Percentiles rank a stretch among this genome's conserved stretches.
Evolutionary conservation across 2,113 vertebrate species (phyloP).

Genomic region (Nettapus auritus): DNA sequence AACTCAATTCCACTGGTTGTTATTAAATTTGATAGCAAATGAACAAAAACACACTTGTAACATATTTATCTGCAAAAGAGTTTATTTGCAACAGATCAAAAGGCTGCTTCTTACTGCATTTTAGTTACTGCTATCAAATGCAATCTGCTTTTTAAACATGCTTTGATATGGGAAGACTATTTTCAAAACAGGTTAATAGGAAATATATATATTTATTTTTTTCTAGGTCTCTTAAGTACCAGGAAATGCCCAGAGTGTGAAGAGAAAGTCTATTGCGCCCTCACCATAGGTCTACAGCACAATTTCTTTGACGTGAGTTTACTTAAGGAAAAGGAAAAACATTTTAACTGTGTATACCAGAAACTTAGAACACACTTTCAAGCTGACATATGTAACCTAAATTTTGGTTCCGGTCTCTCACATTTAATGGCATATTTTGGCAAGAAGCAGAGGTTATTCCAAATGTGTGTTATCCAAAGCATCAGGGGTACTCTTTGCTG

Average conservation of each 20-base stretch:
- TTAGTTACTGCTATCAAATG: constrained; percentile 74
- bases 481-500: fast-evolving
- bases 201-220: not conserved
- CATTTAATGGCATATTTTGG: not conserved
- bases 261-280: not conserved
- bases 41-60: constrained; percentile 78
- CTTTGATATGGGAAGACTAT: constrained; percentile 69
- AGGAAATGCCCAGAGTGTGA: not conserved
- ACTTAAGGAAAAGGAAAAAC: not conserved
- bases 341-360: not conserved
- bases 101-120: constrained; percentile 73
- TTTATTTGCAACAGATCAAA: constrained; percentile 78
- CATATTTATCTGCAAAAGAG: constrained; percentile 75
- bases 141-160: constrained; percentile 65
- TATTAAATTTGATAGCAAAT: constrained; percentile 75
- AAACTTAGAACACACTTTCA: not conserved
- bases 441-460: not conserved
- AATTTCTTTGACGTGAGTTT: not conserved
- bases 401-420: not conserved
- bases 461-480: not conserved
- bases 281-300: not conserved
- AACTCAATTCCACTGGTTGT: constrained; percentile 71
- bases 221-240: not conserved
- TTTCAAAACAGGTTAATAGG: constrained; percentile 65
- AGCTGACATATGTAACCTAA: not conserved